Percentiles rank a stretch among this genome's conserved stretches.
These are phyloP conservation scores for Nipponacmea schrenckii DNA, from an alignment of 2,888 invertebrate species.

Conservation along the genomic window DNA sequence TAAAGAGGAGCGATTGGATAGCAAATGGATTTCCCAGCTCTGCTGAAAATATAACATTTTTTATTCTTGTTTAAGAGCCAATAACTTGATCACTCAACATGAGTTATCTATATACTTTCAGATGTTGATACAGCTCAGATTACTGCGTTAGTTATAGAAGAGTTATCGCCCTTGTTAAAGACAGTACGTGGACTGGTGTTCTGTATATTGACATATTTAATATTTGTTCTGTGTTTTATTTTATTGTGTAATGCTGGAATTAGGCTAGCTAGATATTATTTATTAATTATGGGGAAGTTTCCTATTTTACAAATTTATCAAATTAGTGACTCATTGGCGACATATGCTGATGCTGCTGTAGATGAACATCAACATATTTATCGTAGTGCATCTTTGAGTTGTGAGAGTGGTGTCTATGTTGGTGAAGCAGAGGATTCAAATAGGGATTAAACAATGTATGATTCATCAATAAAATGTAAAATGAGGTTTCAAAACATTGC, in stretches of 20 bases:
- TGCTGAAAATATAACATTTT: too few species aligned
- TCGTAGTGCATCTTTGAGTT: constrained; percentile 55
- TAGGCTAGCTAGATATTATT: constrained; percentile 46
- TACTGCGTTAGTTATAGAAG: constrained; percentile 36
- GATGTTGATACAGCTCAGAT: constrained; percentile 37
- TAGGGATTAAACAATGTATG: constrained; percentile 22
- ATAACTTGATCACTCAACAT: too few species aligned
- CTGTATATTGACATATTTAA: constrained; percentile 42
- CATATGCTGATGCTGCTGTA: constrained; percentile 11
- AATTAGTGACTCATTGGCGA: constrained; percentile 25
- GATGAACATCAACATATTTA: constrained; percentile 41
- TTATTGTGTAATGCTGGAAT: constrained; percentile 50
- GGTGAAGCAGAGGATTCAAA: constrained; percentile 35
- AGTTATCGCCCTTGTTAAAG: constrained; percentile 49
- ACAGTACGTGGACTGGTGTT: constrained; percentile 44
- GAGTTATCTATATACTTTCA: constrained; percentile 25
- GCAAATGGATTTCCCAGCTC: too few species aligned
- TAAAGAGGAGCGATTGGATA: too few species aligned
- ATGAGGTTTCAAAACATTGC: too few species aligned
- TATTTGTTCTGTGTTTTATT: constrained; percentile 42
- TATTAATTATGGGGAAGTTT: constrained; percentile 45
- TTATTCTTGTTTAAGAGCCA: too few species aligned
- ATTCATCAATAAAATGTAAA: too few species aligned
- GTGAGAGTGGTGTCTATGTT: constrained; percentile 58
- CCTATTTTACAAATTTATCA: constrained; percentile 40